phyloP scores from a whole-genome alignment of 2,113 vertebrate genomes.

The Chloropsis cyanopogon region DNA sequence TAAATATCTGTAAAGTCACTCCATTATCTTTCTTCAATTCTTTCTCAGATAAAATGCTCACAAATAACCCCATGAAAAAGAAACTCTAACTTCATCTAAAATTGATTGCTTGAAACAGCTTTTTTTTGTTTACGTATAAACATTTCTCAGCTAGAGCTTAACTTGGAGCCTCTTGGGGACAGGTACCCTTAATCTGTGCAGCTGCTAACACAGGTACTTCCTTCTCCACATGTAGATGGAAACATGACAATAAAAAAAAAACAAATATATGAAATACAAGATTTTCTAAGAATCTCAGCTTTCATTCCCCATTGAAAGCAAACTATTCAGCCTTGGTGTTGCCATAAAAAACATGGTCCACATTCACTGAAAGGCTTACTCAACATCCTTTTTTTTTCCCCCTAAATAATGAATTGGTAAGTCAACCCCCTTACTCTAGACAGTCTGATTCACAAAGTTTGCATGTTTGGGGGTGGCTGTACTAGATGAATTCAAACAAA shows the following conservation, averaged over 20 bases:
- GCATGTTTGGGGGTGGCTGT: neutral
- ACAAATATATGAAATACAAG: neutral
- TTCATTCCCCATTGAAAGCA: neutral
- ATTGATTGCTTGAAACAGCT: neutral
- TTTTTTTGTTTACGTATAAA: neutral
- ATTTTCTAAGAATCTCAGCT: neutral
- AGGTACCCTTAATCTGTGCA: neutral
- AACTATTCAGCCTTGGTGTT: neutral
- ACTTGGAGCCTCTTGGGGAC: neutral
- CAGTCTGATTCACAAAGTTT: neutral
- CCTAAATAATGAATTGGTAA: too few species aligned
- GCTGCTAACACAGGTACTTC: neutral
- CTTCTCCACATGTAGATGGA: neutral
- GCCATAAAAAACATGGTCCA: neutral
- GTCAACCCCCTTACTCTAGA: neutral
- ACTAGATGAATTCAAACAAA: neutral
- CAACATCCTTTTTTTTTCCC: neutral
- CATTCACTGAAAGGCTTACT: neutral
- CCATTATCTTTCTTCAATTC: neutral
- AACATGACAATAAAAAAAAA: neutral
- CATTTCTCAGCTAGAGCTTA: neutral
- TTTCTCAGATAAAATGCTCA: neutral
- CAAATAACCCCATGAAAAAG: neutral
- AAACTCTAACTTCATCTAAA: neutral
- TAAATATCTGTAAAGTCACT: neutral